A percentile compares a stretch with the other conserved stretches of the same genome.
Evolutionary conservation across 2,113 vertebrate genomes (phyloP).

Genomic region (Chloropsis cyanopogon): DNA sequence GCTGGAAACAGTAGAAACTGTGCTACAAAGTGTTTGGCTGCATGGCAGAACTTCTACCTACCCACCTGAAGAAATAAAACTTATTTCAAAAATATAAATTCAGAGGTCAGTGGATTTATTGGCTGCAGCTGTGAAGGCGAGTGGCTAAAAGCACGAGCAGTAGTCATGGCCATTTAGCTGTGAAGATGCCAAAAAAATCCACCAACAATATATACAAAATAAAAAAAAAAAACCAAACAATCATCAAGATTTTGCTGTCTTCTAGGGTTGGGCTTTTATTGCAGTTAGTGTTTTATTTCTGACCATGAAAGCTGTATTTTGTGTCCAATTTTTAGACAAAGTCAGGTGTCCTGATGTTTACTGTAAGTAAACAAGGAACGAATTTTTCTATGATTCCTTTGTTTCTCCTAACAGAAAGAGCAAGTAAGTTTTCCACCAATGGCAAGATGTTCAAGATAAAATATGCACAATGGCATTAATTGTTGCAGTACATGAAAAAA

Average conservation of each 20-base stretch:
- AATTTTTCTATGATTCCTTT: neutral
- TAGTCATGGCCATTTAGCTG: neutral
- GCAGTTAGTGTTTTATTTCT: neutral
- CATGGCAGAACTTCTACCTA: neutral
- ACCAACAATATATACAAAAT: neutral
- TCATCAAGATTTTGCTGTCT: neutral
- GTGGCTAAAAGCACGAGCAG: neutral
- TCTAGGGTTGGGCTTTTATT: neutral
- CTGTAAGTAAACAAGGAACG: neutral
- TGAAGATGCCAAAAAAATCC: neutral
- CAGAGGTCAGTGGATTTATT: neutral
- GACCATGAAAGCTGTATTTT: neutral
- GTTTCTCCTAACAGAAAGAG: neutral
- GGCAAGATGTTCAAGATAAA: neutral
- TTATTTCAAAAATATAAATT: neutral
- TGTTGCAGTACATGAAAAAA: neutral
- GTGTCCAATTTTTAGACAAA: neutral
- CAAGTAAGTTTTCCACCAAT: neutral
- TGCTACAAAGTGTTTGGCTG: neutral
- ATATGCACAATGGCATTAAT: neutral
- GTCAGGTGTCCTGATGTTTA: neutral
- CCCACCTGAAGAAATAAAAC: neutral
- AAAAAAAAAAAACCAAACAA: fast-evolving
- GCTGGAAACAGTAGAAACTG: neutral
- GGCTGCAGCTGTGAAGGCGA: neutral